These are phyloP conservation scores for Danaus melanippus DNA, from an alignment of 1,140 invertebrate species.

Conservation along the genomic window DNA sequence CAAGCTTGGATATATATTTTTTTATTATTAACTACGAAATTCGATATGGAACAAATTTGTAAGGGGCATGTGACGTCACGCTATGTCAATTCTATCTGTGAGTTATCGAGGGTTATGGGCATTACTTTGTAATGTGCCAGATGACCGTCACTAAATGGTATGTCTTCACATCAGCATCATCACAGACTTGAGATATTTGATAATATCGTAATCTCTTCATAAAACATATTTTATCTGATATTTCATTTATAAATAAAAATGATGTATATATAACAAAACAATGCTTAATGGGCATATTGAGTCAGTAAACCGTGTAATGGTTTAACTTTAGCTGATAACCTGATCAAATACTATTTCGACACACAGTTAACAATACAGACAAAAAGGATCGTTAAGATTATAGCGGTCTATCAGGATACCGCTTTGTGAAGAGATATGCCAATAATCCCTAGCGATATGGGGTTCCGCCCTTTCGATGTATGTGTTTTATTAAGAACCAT, in stretches of 20 bases:
- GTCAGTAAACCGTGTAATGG: no score
- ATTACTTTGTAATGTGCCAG: conserved; percentile 33
- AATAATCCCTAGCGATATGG: conserved; percentile 54
- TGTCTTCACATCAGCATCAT: background rate
- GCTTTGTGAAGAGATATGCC: conserved; percentile 56
- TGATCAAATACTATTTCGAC: conserved; percentile 13
- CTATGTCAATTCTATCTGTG: conserved; percentile 41
- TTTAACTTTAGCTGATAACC: background rate
- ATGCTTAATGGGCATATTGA: no score
- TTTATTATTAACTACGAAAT: conserved; percentile 13
- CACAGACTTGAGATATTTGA: no score
- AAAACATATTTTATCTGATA: no score
- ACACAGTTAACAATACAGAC: conserved; percentile 24
- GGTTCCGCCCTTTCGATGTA: conserved; percentile 47
- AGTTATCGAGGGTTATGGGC: conserved; percentile 40
- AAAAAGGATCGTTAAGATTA: conserved; percentile 51
- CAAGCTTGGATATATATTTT: no score
- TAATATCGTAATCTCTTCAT: no score
- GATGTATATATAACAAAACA: no score
- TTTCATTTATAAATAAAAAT: no score
- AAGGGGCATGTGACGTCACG: conserved; percentile 22
- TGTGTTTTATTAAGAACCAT: conserved; percentile 15
- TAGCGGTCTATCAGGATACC: conserved; percentile 49
- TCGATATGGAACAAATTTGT: conserved; percentile 23
- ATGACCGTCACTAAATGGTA: conserved; percentile 34